Base-by-base conservation (phyloP, 2,113 vertebrate genomes). In the Perognathus longimembris region DNA sequence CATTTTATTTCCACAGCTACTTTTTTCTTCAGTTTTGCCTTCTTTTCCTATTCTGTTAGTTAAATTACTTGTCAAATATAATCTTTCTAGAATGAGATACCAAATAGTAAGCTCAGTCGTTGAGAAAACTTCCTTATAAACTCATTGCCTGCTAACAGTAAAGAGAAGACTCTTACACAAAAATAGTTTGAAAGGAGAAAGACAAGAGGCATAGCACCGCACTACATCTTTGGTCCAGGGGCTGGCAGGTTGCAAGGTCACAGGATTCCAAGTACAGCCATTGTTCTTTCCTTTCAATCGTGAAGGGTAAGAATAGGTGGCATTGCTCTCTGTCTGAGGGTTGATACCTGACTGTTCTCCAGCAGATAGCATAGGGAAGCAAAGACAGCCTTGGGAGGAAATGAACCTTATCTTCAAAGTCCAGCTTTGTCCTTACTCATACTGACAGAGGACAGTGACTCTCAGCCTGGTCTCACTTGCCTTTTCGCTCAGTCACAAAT, bases 31-130 rank as follows among this genome's bases (percentile, higher is more conserved):
- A 54, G 50, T 54, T 54, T 32, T 91, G 15, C 87, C 81, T 89
- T 88, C 30, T 22, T 85, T 92, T 89, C 92, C 30, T 69, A 50
- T 89, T 45, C 64, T 54, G 95, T 92, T 82, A 91, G 83, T 88
- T 79, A 92, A 95, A 95, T 90, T 79, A 8, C 74, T 83, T 97
- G 78, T 92, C 74, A 94, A 91, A 71, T 54, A 21, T 22, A 95
- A 81, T 83, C 30, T 77, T 91, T 92, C 64, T 82, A 95, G 36
- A 94, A 17, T 66, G 85, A 91, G 86, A 94, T 75, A 76, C 1
- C 89, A 95, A 85, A 86, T 38, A 92, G 85, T 42, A 93, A 96
- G 54, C 40, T 38, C 75, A 1, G 18, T 74, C 32, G 28, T 82
- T 57, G 45, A 82, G 22, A 6, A 79, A 67, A 36, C 7, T 66